Percentiles rank a stretch among this genome's conserved stretches.
phyloP scores from a whole-genome alignment of 64 coral and sea anemone genomes.

The Acropora yongei region DNA sequence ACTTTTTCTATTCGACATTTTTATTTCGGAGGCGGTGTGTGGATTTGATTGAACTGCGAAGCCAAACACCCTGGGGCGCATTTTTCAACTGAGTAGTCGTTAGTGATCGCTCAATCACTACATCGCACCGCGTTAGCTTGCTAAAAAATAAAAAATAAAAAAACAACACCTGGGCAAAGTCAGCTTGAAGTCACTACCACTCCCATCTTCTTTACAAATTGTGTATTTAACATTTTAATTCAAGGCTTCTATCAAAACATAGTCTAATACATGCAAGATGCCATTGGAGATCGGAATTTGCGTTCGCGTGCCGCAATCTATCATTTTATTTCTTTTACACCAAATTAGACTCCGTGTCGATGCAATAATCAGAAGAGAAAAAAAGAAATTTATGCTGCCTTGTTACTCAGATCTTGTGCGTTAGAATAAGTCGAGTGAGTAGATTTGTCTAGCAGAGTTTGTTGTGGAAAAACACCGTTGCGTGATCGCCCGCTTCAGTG shows the following conservation, averaged over 20 bases:
- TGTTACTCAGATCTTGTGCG: neutral
- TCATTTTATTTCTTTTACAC: neutral
- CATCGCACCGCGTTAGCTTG: neutral
- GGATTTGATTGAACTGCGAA: neutral
- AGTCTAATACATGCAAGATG: slow-evolving; percentile 15
- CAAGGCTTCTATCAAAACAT: neutral
- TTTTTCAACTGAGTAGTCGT: slow-evolving; percentile 4
- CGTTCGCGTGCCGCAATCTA: slow-evolving; percentile 21
- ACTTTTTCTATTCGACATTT: neutral
- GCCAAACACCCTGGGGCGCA: neutral
- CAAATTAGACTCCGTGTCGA: neutral
- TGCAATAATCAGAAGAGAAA: neutral
- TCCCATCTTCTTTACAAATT: neutral
- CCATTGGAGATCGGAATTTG: slow-evolving; percentile 1
- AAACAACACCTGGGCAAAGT: neutral
- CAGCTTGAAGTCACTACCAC: neutral
- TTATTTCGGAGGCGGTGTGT: neutral
- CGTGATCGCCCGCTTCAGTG: slow-evolving; percentile 41
- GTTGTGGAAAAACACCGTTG: slow-evolving; percentile 9
- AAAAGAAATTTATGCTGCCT: neutral
- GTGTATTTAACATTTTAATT: neutral
- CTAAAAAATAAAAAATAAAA: neutral
- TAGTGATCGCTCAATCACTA: slow-evolving; percentile 30
- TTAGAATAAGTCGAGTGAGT: neutral
- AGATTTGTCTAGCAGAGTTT: neutral